Conservation (phyloP, 37 sponge, comb jelly and placozoan species). For the Beroe ovata region DNA sequence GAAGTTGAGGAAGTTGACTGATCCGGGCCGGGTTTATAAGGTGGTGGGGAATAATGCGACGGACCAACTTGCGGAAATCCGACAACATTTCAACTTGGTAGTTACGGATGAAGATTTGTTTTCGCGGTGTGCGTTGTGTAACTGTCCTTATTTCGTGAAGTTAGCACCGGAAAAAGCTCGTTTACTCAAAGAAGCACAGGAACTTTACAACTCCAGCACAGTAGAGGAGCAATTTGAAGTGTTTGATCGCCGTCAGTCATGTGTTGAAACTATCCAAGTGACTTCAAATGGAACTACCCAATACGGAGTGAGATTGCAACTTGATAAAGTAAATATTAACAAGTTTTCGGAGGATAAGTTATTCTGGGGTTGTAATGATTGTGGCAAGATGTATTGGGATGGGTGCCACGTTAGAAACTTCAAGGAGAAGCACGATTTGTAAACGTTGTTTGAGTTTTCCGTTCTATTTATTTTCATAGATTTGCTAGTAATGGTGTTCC, state of each 20-base stretch:
- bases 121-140: conserved; percentile 51
- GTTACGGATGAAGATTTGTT: conserved; percentile 41
- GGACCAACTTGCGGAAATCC: conserved; percentile 15
- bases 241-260: background rate
- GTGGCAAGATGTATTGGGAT: conserved; percentile 64
- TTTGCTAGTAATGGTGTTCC: no score
- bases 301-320: conserved; percentile 3
- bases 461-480: background rate
- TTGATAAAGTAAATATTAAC: conserved; percentile 33
- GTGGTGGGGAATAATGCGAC: conserved; percentile 10
- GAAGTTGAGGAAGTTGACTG: conserved; percentile 19
- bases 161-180: background rate
- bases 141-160: conserved; percentile 16
- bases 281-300: conserved; percentile 2
- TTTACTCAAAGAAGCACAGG: conserved; percentile 3
- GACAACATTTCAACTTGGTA: conserved; percentile 48
- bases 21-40: conserved; percentile 33
- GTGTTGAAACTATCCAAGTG: background rate
- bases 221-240: conserved; percentile 25
- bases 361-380: conserved; percentile 60
- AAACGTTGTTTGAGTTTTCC: background rate
- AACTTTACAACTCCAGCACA: background rate
- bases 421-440: conserved; percentile 43
- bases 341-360: background rate
- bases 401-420: conserved; percentile 34